These are phyloP conservation scores for Labia minor DNA, from an alignment of 2,888 invertebrate species.

Conservation along the genomic window DNA sequence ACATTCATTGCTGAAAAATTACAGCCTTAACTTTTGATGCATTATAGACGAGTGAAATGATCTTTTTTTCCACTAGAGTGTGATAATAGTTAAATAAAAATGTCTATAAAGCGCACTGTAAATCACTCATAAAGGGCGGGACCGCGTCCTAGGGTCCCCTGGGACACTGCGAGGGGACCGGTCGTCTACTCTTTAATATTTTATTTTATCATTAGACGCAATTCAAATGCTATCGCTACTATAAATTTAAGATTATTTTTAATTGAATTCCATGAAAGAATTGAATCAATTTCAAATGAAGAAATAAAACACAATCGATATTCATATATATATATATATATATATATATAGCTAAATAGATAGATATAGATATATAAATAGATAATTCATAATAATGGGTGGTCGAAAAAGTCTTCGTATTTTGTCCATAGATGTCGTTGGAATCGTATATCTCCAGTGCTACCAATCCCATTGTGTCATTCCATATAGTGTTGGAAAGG, in stretches of 20 bases:
- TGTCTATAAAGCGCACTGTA: background rate
- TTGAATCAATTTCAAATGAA: background rate
- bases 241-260: constrained; percentile 13
- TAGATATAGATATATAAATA: no score
- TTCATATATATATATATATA: no score
- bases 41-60: background rate
- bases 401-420: no score
- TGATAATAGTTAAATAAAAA: constrained; percentile 2
- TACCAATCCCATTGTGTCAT: no score
- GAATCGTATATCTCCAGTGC: no score
- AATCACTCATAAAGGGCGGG: constrained; percentile 2
- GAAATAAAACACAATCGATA: background rate
- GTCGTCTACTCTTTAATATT: background rate
- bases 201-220: background rate
- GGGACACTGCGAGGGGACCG: background rate
- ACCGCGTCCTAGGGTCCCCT: background rate
- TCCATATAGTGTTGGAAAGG: no score
- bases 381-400: no score
- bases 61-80: background rate
- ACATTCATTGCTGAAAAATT: background rate
- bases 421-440: no score
- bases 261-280: background rate
- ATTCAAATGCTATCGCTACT: background rate
- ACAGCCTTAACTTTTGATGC: background rate
- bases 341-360: no score